Evolutionary conservation across 2,113 vertebrate species (phyloP).

Genomic region (Tyrannus savana): DNA sequence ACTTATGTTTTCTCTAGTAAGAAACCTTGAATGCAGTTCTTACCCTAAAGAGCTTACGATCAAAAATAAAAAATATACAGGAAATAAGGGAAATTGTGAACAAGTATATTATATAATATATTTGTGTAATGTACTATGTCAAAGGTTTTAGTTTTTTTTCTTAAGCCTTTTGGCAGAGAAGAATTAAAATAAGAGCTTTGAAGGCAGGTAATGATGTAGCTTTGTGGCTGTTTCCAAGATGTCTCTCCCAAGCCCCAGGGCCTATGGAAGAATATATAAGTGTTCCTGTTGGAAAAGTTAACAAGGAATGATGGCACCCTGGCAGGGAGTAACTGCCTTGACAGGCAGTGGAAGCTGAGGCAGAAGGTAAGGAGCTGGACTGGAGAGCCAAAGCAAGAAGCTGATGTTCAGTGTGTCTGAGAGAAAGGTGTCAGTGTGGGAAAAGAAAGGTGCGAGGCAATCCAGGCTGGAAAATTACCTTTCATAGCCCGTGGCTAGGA

Average conservation of each 20-base stretch:
- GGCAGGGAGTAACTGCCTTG: not conserved
- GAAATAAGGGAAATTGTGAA: not conserved
- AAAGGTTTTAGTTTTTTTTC: fast-evolving
- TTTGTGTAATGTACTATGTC: not conserved
- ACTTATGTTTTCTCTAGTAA: not conserved
- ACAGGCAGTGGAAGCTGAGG: not conserved
- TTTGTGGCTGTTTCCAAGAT: not conserved
- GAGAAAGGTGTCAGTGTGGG: not conserved
- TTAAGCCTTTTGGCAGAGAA: not conserved
- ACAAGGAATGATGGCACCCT: not conserved
- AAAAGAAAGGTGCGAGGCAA: not conserved
- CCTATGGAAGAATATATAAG: not conserved
- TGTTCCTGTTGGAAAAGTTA: not conserved
- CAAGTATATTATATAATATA: not conserved
- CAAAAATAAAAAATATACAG: not conserved
- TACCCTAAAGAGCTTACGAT: not conserved
- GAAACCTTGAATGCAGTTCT: not conserved
- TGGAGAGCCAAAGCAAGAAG: not conserved
- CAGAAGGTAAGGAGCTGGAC: not conserved
- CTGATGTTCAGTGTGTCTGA: not conserved
- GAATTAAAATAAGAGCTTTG: not conserved
- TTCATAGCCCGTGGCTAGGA: fast-evolving
- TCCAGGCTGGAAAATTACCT: not conserved
- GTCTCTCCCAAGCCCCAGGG: not conserved
- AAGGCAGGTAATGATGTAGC: not conserved